Percentiles rank a stretch among this genome's conserved stretches.
Conservation (phyloP, 2,888 invertebrate species). For the Sericinus montela region DNA sequence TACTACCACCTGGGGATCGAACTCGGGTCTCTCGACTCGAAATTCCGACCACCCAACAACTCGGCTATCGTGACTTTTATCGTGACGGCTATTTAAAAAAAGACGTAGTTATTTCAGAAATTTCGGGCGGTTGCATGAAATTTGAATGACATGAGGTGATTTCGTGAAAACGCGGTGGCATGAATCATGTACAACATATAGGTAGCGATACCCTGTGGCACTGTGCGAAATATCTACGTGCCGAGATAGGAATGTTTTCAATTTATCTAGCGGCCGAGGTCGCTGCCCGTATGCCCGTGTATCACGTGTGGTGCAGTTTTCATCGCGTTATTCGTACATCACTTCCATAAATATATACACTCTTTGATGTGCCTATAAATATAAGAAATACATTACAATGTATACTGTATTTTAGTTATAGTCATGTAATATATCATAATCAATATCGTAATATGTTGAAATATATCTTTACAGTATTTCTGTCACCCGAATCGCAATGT, state of each 20-base stretch:
- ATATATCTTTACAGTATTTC: slow-evolving; percentile 15
- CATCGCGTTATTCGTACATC: slow-evolving; percentile 21
- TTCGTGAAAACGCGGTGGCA: slow-evolving; percentile 15
- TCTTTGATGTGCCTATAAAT: background rate
- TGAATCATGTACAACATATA: slow-evolving; percentile 38
- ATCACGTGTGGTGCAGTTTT: slow-evolving; percentile 32
- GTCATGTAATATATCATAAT: too few species aligned
- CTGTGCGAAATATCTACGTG: slow-evolving; percentile 40
- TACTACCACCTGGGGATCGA: too few species aligned
- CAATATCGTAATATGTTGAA: too few species aligned
- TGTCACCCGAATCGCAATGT: slow-evolving; percentile 5
- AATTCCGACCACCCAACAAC: too few species aligned
- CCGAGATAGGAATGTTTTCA: slow-evolving; percentile 5
- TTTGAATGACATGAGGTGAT: too few species aligned
- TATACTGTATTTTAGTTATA: too few species aligned
- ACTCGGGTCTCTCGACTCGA: too few species aligned
- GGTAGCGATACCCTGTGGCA: slow-evolving; percentile 26
- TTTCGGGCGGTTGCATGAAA: background rate
- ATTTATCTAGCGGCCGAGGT: slow-evolving; percentile 44
- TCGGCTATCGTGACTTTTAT: too few species aligned
- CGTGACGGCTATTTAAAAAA: too few species aligned
- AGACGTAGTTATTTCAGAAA: background rate
- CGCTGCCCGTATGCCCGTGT: slow-evolving; percentile 26
- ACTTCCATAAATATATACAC: slow-evolving; percentile 1
- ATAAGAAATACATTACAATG: background rate